Percentiles rank a stretch among this genome's conserved stretches.
phyloP scores from a whole-genome alignment of 2,797 vertebrate genomes.

The Acanthis flammea region DNA sequence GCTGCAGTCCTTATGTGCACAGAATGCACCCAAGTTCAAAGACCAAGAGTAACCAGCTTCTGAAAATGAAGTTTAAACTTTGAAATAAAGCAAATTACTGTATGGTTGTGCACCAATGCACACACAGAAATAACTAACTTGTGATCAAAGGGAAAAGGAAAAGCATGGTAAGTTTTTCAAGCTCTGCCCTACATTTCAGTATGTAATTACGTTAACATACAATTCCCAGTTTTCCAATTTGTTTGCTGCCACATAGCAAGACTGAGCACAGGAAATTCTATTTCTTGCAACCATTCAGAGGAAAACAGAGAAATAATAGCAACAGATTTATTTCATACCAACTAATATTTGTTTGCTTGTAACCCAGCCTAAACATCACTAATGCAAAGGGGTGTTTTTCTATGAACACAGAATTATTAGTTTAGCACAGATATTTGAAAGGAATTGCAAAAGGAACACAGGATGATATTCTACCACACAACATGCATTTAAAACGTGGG shows the following conservation, averaged over 20 bases:
- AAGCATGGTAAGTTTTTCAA: neutral
- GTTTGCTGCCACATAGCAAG: neutral
- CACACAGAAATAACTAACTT: neutral
- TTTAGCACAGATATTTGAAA: neutral
- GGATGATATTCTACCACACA: neutral
- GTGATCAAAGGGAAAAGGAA: neutral
- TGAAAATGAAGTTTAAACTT: neutral
- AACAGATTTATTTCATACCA: neutral
- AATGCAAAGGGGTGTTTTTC: neutral
- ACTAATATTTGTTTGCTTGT: neutral
- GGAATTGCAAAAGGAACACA: neutral
- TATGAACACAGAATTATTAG: neutral
- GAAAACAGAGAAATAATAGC: neutral
- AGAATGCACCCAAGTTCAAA: neutral
- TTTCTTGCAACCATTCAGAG: neutral
- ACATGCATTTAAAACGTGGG: neutral
- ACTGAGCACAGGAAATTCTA: neutral
- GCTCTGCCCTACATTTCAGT: neutral
- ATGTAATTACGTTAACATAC: neutral
- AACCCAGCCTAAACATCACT: neutral
- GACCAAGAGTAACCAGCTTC: neutral
- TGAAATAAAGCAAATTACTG: neutral
- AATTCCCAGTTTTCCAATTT: slow-evolving; percentile 9
- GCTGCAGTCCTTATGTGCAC: accelerated
- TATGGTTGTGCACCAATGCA: neutral